phyloP scores from a whole-genome alignment of 2,797 vertebrate genomes.

The Neosilurus mollespiculum region DNA sequence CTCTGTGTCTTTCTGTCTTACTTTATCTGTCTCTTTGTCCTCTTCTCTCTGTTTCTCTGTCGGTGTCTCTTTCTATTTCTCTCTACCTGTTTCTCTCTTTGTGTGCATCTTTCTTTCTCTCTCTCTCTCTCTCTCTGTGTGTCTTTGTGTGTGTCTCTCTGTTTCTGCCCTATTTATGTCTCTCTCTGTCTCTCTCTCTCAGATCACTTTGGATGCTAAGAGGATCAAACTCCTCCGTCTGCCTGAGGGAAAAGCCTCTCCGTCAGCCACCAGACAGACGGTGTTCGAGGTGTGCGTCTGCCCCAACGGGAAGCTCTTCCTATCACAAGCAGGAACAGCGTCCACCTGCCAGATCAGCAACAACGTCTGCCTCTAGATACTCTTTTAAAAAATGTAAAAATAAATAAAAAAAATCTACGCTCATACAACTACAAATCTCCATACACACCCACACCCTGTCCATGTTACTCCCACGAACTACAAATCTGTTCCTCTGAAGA shows the following conservation, averaged over 20 bases:
- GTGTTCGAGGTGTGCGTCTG: constrained; percentile 97
- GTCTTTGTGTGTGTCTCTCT: too few species aligned
- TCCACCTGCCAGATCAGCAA: constrained; percentile 97
- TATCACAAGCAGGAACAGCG: constrained; percentile 89
- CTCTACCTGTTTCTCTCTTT: too few species aligned
- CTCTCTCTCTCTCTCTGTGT: neutral
- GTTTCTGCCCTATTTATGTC: too few species aligned
- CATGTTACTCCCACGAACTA: constrained; percentile 25
- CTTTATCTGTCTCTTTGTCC: too few species aligned
- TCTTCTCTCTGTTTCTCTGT: neutral
- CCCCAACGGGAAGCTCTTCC: constrained; percentile 91
- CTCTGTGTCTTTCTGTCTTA: too few species aligned
- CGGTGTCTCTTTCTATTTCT: too few species aligned
- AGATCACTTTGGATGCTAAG: constrained; percentile 92
- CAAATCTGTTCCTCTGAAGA: constrained; percentile 55
- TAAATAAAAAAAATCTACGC: too few species aligned
- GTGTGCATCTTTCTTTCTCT: neutral
- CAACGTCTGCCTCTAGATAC: constrained; percentile 90
- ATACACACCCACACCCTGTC: neutral
- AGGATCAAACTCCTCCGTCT: constrained; percentile 91
- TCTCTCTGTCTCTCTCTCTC: constrained; percentile 4
- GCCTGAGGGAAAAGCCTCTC: constrained; percentile 85
- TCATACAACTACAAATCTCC: too few species aligned
- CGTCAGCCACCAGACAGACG: constrained; percentile 85
- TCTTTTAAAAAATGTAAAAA: neutral